Conservation (phyloP, 2,888 invertebrate genomes). For the Apotomis capreana region DNA sequence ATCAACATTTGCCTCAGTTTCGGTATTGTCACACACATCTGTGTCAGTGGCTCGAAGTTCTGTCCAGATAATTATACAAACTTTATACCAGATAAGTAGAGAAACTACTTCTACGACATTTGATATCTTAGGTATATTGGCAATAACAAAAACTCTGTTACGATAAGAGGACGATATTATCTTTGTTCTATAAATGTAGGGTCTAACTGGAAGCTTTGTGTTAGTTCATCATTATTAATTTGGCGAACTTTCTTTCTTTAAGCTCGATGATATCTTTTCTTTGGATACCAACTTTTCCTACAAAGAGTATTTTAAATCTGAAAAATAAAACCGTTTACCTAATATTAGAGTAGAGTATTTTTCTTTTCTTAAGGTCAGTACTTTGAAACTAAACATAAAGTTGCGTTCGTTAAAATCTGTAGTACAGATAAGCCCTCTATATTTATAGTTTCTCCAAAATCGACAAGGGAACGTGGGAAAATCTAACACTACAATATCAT, state of each 20-base stretch:
- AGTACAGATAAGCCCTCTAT: neutral
- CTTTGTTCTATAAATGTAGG: too few relatives aligned
- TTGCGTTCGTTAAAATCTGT: neutral
- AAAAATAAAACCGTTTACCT: too few relatives aligned
- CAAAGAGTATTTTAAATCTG: too few relatives aligned
- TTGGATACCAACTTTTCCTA: neutral
- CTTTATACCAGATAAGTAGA: neutral
- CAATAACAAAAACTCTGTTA: too few relatives aligned
- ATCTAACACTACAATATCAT: constrained; percentile 35
- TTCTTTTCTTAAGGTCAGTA: too few relatives aligned
- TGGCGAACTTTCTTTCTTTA: neutral
- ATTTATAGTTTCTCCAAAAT: constrained; percentile 4
- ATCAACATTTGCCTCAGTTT: constrained; percentile 43
- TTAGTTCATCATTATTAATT: too few relatives aligned
- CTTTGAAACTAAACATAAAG: too few relatives aligned
- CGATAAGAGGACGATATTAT: too few relatives aligned
- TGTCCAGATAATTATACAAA: neutral
- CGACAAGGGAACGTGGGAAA: constrained; percentile 31
- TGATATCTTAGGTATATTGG: too few relatives aligned
- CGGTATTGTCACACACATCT: constrained; percentile 1
- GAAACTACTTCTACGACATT: too few relatives aligned
- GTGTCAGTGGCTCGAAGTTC: neutral
- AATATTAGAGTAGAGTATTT: too few relatives aligned
- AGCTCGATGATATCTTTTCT: neutral
- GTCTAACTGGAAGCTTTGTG: too few relatives aligned